Evolutionary conservation across 1,140 invertebrate species (phyloP), one percentile per base, ranked within the genome.

Genomic region (Drosophila pandora): DNA sequence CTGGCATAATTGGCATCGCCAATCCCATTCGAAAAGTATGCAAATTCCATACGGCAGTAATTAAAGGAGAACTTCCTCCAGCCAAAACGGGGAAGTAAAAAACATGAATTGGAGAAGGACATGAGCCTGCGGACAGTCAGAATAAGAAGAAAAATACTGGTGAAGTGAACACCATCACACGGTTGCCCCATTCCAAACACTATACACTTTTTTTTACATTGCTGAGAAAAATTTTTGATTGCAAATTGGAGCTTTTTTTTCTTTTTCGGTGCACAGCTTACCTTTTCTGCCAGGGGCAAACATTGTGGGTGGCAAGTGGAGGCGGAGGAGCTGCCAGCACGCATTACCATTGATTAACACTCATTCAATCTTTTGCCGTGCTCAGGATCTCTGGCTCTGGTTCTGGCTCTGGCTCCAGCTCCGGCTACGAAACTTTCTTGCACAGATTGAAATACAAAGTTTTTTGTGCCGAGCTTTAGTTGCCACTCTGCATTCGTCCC

Each of bases 381-480:
- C 63, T 53, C 17, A 10, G 17, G 52, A 72, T 50, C 30, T 13
- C 25, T 28, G 13, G 30, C 41, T 21, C 41, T 8, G 12, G 34
- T 9, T 9, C 30, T 4, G 30, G 32, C 32, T 34, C 32, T 3
- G 32, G 30, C 30, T 32, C 28, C 28, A n/a, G 47, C 58, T 47
- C 17, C 13, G 13, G 74, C 64, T 43, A 47, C 49, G 64, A 87
- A 85, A 87, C 63, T 85, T 85, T 76, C 79, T 85, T 78, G 81
- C 81, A 78, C 82, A 85, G 78, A 85, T 85, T 85, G 82, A 85
- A 87, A 87, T 81, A 87, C 81, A 85, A 87, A 85, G 83, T 88
- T 87, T 75, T 84, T 85, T 87, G n/a, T 43, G 69, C 69, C 54
- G 60, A 74, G 76, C 60, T 77, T 58, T 71, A 57, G 61, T 56